phyloP scores from a whole-genome alignment of 2,113 vertebrate genomes.

The Nansenia antarctica region DNA sequence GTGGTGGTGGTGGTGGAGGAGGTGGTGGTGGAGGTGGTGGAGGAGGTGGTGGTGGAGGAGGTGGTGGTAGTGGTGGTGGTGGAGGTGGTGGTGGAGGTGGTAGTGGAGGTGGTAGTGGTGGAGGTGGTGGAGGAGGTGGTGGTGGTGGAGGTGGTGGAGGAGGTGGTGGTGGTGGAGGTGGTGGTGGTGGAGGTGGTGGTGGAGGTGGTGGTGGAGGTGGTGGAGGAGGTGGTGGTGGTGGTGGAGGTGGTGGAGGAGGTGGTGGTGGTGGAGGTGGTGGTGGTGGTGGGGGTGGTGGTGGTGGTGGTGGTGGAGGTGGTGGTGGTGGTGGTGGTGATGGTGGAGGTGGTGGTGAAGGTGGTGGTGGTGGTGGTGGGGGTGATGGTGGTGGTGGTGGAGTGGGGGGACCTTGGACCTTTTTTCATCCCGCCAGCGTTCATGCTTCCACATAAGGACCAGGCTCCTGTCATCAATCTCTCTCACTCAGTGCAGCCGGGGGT shows the following conservation, averaged over 20 bases:
- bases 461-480: slow-evolving; percentile 35
- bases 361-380: not conserved
- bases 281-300: not conserved
- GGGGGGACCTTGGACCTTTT: slow-evolving; percentile 75
- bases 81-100: slow-evolving; percentile 15
- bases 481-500: not conserved
- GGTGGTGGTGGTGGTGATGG: slow-evolving; percentile 12
- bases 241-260: slow-evolving; percentile 21
- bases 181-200: not conserved
- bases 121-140: not conserved
- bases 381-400: not conserved
- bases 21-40: not conserved
- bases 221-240: not conserved
- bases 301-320: not conserved
- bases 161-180: too few species aligned
- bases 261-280: not conserved
- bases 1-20: slow-evolving; percentile 22
- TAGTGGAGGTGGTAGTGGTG: not conserved
- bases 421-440: slow-evolving; percentile 42
- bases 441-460: slow-evolving; percentile 49
- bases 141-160: slow-evolving; percentile 25
- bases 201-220: not conserved
- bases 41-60: not conserved
- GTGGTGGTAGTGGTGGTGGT: not conserved
- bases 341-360: not conserved